Base-by-base conservation (phyloP, 2,113 vertebrate species). In the Acrocephalus kingi region DNA sequence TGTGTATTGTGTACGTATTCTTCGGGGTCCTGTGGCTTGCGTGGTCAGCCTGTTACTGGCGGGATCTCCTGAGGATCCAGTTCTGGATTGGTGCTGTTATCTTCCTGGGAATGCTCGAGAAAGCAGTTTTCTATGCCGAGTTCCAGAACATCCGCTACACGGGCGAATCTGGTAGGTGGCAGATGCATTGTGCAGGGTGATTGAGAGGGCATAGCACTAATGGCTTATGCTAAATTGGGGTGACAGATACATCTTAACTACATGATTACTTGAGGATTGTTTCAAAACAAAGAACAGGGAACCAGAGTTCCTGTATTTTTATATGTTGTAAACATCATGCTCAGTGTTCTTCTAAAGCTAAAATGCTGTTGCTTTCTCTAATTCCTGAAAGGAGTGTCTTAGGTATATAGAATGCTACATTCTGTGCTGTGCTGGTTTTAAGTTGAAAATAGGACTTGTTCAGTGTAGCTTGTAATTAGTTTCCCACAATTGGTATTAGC, bases 11-110 rank as follows among this genome's bases (percentile, higher is more conserved):
- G 19, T 99, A 99, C 18, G 99, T 99, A 37, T 97, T 99, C 62
- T 99, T 99, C 13, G 99, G 98, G 31, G 98, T 98, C 30, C 98
- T 99, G 8, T 99, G 99, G 99, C 98, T 99, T 87, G 98, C 98
- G 0, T 99, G 99, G 99, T 99, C 98, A 45, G 99, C 98, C 64
- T 99, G 99, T 94, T 99, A 99, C 75, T 99, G 99, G 99, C 97
- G 98, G 89, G 99, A 99, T 92, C 98, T 99, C 66, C 95, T 99
- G 87, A 97, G 99, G 95, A 99, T 99, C 97, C 99, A 99, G 98
- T 99, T 99, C 98, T 99, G 99, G 99, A 99, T 99, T 51, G 99
- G 99, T 2, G 99, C 98, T 2, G 99, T 99, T 87, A 99, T 99
- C 96, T 98, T 99, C 94, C 97, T 99, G 72, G 99, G 99, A 58